Evolutionary conservation across 1,140 invertebrate species (phyloP).

Genomic region (Leptinotarsa texana): DNA sequence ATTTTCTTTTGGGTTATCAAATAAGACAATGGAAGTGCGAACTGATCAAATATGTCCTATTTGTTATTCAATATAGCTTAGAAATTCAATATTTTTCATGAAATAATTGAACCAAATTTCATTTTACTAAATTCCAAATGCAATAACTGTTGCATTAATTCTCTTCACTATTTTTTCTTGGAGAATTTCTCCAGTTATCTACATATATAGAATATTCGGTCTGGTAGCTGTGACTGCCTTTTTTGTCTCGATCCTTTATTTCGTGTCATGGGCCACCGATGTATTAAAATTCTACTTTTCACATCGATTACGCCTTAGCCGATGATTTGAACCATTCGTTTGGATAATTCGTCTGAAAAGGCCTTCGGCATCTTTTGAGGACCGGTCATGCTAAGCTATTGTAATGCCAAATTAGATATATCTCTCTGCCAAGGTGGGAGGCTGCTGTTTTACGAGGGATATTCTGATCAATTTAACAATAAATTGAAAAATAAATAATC

Average conservation of each 20-base stretch:
- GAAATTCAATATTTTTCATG: no score
- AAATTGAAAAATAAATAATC: not conserved
- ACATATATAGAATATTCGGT: not conserved
- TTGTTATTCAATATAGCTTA: no score
- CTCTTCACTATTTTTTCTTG: no score
- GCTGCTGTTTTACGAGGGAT: constrained; percentile 16
- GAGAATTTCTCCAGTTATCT: no score
- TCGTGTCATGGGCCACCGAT: constrained; percentile 38
- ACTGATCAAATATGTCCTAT: no score
- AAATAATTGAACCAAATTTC: no score
- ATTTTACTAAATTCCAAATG: no score
- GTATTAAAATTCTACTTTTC: constrained; percentile 48
- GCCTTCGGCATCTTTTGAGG: constrained; percentile 43
- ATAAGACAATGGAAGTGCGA: no score
- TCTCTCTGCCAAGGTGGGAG: constrained; percentile 25
- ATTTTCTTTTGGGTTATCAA: no score
- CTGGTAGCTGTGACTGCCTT: not conserved
- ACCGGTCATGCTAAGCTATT: constrained; percentile 42
- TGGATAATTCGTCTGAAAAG: constrained; percentile 36
- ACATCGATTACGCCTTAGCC: constrained; percentile 44
- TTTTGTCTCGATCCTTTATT: constrained; percentile 26
- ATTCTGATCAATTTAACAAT: constrained; percentile 6
- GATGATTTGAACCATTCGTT: constrained; percentile 39
- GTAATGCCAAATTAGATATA: constrained; percentile 44
- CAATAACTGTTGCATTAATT: no score